Base-by-base conservation (phyloP, 2,797 vertebrate species). In the Oryzias dopingdopingensis region DNA sequence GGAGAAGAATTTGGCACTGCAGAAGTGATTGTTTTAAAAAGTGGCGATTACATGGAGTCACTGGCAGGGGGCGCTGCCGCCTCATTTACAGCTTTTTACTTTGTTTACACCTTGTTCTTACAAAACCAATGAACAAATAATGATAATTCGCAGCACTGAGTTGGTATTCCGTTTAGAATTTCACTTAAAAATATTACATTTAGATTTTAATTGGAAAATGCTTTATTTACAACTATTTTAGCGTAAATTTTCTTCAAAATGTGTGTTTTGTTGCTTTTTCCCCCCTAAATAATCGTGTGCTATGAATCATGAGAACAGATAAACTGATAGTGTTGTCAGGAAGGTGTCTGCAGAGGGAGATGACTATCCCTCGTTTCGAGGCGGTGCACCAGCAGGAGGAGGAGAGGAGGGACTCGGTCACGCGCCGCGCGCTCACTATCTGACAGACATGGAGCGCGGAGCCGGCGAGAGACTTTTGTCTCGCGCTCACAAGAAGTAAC, bases 401-500 rank as follows among this genome's bases (percentile, higher is more conserved):
- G 53, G 32, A 55, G 50, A 47, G 29, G 61, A 58, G n/a, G 63
- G 44, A 44, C 20, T 57, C 47, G 77, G 74, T 59, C 43, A 59
- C 45, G 81, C 69, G 67, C 67, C 65, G 70, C 87, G 32, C 10
- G 32, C 32, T 37, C 32, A 37, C 32, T 12, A 3, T 87, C 81
- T 84, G 76, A 69, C 20, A 70, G 70, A 41, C 70, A 67, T 57
- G 77, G 67, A 59, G 56, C 17, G 68, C 45, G 46, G 52, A 57
- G 63, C 56, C 58, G 42, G 80, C 80, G 79, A 81, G 86, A 86
- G 82, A 86, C 74, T 65, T 48, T 26, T 37, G 32, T 12, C 32
- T 13, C 32, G 32, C 32, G 32, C 32, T 37, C 32, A 37, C 12
- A 3, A 37, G 10, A 37, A 37, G 32, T 37, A 37, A 37, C 32